Evolutionary conservation across 2,113 vertebrate genomes (phyloP), one percentile per base, ranked within the genome.

Genomic region (Tinamus guttatus): DNA sequence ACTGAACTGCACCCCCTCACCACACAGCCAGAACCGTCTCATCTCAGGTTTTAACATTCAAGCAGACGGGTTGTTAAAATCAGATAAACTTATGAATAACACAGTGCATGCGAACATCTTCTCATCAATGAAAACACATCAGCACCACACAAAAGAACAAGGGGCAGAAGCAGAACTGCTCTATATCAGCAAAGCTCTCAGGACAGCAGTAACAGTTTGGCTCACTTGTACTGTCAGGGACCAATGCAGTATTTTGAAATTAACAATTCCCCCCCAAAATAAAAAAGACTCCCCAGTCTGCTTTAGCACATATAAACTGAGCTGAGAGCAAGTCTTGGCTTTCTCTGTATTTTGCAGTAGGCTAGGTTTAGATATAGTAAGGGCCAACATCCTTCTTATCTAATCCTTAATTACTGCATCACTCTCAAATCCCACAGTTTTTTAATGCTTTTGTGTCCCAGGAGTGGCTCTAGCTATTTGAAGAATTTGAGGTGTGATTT

Each of bases 41-140:
- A 34, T 20, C 47, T 92, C 74, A 52, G 41, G 22, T 90, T 93
- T 87, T 92, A 90, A 78, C 56, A 65, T 2, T 65, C 76, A 68
- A 93, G 16, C 49, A 80, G 58, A 76, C 9, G 58, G 79, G n/a
- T 0, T 79, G 38, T 70, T 81, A 32, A 40, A 45, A 41, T 52
- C 13, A 14, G 64, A 78, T 75, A 76, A 88, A 56, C 30, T 75
- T 56, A 47, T 0, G 9, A 89, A 59, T 49, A 73, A 32, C 34
- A n/a, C 2, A 24, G 77, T 6, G 20, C 3, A 1, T 19, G 69
- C 64, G 51, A 86, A 63, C 3, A 3, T 56, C 49, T 32, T 70
- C 76, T 54, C 43, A 40, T 38, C 65, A 58, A 2, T 49, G 20
- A 30, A 67, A 94, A 89, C 59, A 85, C 41, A 74, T 8, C 71